Base-by-base conservation (phyloP, 2,888 invertebrate genomes). In the Noctua janthe region DNA sequence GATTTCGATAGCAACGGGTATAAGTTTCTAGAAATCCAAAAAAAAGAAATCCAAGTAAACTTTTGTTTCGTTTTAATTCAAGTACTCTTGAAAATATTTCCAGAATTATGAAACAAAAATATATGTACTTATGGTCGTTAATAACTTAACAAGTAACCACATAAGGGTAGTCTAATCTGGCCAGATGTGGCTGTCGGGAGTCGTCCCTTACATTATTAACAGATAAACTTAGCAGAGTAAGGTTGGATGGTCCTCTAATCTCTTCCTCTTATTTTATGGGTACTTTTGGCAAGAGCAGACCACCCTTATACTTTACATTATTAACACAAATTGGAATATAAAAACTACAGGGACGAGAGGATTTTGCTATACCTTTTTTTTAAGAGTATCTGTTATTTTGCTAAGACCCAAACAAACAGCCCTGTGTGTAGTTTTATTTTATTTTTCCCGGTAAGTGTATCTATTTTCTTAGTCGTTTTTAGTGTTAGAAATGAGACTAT, bases 201-300 rank as follows among this genome's bases (percentile, higher is more conserved):
- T 70, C 51, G 39, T 56, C 29, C 70, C 70, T 85, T 71, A 81
- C 59, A 80, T 79, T 80, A 80, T 83, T 85, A 85, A 74, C 64
- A 74, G 81, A 85, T 74, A 85, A 71, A 75, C 71, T 85, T 62
- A 54, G 59, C 54, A 54, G 81, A 29, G 71, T 84, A 43, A 64
- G 80, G 80, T 84, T 17, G 59, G 80, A 66, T 62, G 81, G 71
- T 75, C 47, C 62, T 85, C 47, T 85, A 85, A 83, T 75, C 64
- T 82, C 29, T 76, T 47, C 29, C 39, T 71, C 59, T 82, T 86
- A 82, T 82, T 76, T 84, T 86, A 84, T 84, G 86, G 70, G 47
- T 73, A 66, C 86, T 84, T 72, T 76, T 82, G 64, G 82, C 64
- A 71, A 73, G 49, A 54, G 29, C 76, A 82, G 82, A 74, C 76